These are phyloP conservation scores for Zhuqinia jingwanae DNA, from an alignment of 2,888 invertebrate species.

Conservation along the genomic window DNA sequence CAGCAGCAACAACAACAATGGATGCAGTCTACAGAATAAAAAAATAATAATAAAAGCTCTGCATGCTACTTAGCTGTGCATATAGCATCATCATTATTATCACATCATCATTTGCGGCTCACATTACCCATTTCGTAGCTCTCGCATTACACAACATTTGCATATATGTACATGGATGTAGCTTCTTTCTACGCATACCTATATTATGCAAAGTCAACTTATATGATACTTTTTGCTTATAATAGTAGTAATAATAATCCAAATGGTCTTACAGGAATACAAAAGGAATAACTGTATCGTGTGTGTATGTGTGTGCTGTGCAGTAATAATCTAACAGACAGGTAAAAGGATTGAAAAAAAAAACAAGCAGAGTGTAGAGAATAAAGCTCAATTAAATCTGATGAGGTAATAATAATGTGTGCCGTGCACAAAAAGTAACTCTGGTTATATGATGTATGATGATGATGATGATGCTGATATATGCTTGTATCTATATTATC, in stretches of 20 bases:
- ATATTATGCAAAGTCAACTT: too few species aligned
- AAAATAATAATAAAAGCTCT: too few species aligned
- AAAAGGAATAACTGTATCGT: slow-evolving; percentile 33
- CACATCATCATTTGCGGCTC: too few species aligned
- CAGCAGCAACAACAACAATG: slow-evolving; percentile 24
- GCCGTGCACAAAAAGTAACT: slow-evolving; percentile 1
- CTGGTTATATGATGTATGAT: slow-evolving; percentile 14
- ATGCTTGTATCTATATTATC: too few species aligned
- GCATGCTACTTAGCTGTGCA: too few species aligned
- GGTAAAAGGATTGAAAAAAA: not conserved
- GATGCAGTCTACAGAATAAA: not conserved
- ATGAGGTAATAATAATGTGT: slow-evolving; percentile 13
- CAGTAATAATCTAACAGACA: slow-evolving; percentile 21
- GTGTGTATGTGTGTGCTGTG: too few species aligned
- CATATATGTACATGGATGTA: not conserved
- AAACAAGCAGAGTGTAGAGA: not conserved
- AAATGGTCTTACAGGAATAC: slow-evolving; percentile 1
- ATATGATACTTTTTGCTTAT: too few species aligned
- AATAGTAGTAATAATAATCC: not conserved
- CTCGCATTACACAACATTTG: not conserved
- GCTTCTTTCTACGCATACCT: not conserved
- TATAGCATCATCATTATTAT: not conserved
- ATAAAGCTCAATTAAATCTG: not conserved
- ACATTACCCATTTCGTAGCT: slow-evolving; percentile 13
- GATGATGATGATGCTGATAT: slow-evolving; percentile 21